These are phyloP conservation scores for Gandaritis pyraliata DNA, from an alignment of 2,888 invertebrate genomes.

Conservation along the genomic window DNA sequence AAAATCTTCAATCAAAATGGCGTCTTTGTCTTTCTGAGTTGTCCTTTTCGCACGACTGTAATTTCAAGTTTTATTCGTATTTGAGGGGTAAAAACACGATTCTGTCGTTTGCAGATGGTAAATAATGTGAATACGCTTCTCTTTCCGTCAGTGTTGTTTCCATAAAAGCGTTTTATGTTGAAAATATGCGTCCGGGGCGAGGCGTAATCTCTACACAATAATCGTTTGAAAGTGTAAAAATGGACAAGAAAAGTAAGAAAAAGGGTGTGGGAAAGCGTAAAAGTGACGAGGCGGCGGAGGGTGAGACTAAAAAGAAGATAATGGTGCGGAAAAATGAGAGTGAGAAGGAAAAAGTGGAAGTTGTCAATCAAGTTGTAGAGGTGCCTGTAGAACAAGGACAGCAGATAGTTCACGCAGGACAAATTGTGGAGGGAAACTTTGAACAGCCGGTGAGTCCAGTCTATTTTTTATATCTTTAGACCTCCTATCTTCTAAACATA, in stretches of 20 bases:
- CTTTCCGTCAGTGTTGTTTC: neutral
- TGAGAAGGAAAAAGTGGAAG: conserved; percentile 75
- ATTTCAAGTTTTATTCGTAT: conserved; percentile 51
- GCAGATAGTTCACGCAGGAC: conserved; percentile 78
- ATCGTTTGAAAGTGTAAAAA: conserved; percentile 61
- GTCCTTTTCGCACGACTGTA: conserved; percentile 73
- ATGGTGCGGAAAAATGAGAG: conserved; percentile 70
- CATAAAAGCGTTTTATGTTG: conserved; percentile 8
- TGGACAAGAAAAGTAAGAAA: conserved; percentile 83
- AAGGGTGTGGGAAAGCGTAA: conserved; percentile 80
- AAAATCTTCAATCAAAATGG: conserved; percentile 63
- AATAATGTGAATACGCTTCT: conserved; percentile 31
- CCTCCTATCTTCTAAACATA: too few relatives aligned
- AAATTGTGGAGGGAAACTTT: conserved; percentile 77
- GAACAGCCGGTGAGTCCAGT: conserved; percentile 67
- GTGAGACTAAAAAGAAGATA: conserved; percentile 72
- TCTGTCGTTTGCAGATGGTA: conserved; percentile 43
- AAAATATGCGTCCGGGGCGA: conserved; percentile 65
- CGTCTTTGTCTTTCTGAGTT: conserved; percentile 78
- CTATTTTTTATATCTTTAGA: neutral
- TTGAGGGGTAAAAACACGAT: conserved; percentile 49
- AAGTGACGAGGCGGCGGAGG: conserved; percentile 72
- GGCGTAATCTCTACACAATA: conserved; percentile 49
- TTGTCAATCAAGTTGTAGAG: conserved; percentile 76
- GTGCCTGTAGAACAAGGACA: conserved; percentile 78